A percentile compares a stretch with the other conserved stretches of the same genome.
phyloP scores from a whole-genome alignment of 2,888 invertebrate genomes.

The Amblyjoppa fuscipennis region DNA sequence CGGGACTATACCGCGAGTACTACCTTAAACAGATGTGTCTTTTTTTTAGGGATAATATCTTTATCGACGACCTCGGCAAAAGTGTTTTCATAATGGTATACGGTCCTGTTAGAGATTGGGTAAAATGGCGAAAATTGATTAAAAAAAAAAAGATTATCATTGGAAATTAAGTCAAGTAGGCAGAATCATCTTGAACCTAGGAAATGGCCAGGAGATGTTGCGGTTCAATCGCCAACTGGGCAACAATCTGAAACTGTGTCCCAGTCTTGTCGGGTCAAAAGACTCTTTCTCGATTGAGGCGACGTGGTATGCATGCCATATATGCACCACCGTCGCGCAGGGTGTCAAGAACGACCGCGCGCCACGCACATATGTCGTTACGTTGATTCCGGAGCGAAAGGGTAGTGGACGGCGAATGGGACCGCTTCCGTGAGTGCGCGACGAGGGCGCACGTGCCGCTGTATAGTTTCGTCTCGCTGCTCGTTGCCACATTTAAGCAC shows the following conservation, averaged over 20 bases:
- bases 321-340: conserved; percentile 29
- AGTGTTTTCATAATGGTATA: too few relatives aligned
- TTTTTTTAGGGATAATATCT: too few relatives aligned
- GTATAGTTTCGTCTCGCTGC: conserved; percentile 50
- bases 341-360: conserved; percentile 52
- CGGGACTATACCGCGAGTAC: too few relatives aligned
- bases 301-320: conserved; percentile 1
- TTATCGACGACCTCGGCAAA: too few relatives aligned
- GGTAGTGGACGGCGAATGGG: conserved; percentile 23
- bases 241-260: neutral
- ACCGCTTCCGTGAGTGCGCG: conserved; percentile 67
- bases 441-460: conserved; percentile 63
- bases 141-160: too few relatives aligned
- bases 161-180: too few relatives aligned
- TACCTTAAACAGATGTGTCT: too few relatives aligned
- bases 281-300: conserved; percentile 45
- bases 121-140: too few relatives aligned
- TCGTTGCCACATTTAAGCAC: conserved; percentile 12
- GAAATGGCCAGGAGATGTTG: neutral
- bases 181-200: too few relatives aligned
- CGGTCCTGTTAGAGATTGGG: too few relatives aligned
- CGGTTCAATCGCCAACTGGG: neutral
- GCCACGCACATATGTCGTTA: conserved; percentile 64
- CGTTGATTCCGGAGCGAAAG: conserved; percentile 21
- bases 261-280: conserved; percentile 7